Evolutionary conservation across 64 coral and sea anemone species (phyloP).

Genomic region (Montipora sp.): DNA sequence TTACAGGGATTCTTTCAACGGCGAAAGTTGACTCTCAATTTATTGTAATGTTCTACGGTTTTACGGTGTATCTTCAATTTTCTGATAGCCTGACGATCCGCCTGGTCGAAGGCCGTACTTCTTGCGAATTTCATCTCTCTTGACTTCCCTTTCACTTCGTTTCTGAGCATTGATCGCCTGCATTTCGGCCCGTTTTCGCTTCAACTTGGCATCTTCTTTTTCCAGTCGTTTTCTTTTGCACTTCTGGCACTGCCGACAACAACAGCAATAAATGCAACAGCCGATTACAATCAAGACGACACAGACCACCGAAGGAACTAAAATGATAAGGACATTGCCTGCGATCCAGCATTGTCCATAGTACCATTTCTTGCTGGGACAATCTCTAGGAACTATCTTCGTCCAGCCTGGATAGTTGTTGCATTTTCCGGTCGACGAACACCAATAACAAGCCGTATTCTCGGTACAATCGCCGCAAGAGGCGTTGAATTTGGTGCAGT

Average conservation of each 20-base stretch:
- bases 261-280: constrained; percentile 92
- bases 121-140: constrained; percentile 86
- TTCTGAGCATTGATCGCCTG: constrained; percentile 75
- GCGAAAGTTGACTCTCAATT: too few relatives aligned
- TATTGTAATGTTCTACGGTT: not conserved
- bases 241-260: constrained; percentile 79
- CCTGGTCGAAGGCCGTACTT: constrained; percentile 81
- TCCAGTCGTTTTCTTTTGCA: constrained; percentile 85
- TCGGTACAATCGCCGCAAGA: constrained; percentile 78
- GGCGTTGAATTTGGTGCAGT: constrained; percentile 67
- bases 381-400: constrained; percentile 79
- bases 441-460: constrained; percentile 76
- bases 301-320: constrained; percentile 67
- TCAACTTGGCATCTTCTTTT: constrained; percentile 89
- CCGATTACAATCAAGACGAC: constrained; percentile 70
- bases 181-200: constrained; percentile 87
- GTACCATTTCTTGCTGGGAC: constrained; percentile 83
- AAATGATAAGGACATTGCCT: constrained; percentile 76
- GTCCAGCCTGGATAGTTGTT: constrained; percentile 89
- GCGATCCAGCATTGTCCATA: constrained; percentile 82
- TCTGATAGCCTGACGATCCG: constrained; percentile 74
- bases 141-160: constrained; percentile 73
- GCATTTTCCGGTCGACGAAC: constrained; percentile 54
- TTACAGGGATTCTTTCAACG: too few relatives aligned
- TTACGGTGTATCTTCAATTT: constrained; percentile 59